phyloP scores from a whole-genome alignment of 2,113 vertebrate species.

The Morone chrysops region DNA sequence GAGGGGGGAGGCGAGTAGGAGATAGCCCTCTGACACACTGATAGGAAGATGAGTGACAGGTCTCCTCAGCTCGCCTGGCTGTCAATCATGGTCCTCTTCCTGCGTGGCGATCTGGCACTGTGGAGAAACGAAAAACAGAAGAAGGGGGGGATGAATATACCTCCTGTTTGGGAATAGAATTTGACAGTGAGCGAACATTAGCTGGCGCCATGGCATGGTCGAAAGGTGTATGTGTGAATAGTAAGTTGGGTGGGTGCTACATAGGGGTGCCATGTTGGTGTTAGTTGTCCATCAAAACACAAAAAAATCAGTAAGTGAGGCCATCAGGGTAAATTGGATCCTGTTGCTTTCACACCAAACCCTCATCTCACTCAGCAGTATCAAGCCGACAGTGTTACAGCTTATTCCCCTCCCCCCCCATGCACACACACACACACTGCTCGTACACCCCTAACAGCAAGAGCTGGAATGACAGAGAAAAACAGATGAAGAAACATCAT shows the following conservation, averaged over 20 bases:
- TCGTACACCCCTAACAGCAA: neutral
- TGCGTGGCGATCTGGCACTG: constrained; percentile 85
- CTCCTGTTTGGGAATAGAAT: constrained; percentile 74
- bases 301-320: constrained; percentile 66
- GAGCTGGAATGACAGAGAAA: neutral
- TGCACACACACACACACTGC: neutral
- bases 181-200: constrained; percentile 84
- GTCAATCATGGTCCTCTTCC: constrained; percentile 88
- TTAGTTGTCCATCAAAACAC: constrained; percentile 73
- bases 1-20: constrained; percentile 65
- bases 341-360: constrained; percentile 62
- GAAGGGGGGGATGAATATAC: constrained; percentile 79
- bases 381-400: constrained; percentile 27
- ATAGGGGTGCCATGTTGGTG: constrained; percentile 55
- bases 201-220: constrained; percentile 25
- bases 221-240: constrained; percentile 52
- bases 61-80: constrained; percentile 83
- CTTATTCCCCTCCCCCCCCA: neutral
- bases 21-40: constrained; percentile 76
- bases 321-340: constrained; percentile 69
- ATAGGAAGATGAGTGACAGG: constrained; percentile 83
- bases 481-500: neutral
- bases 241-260: constrained; percentile 35
- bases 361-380: constrained; percentile 27
- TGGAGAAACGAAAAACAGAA: constrained; percentile 84